Base-by-base conservation (phyloP, 2,797 vertebrate genomes). In the Neostethus bicornis region DNA sequence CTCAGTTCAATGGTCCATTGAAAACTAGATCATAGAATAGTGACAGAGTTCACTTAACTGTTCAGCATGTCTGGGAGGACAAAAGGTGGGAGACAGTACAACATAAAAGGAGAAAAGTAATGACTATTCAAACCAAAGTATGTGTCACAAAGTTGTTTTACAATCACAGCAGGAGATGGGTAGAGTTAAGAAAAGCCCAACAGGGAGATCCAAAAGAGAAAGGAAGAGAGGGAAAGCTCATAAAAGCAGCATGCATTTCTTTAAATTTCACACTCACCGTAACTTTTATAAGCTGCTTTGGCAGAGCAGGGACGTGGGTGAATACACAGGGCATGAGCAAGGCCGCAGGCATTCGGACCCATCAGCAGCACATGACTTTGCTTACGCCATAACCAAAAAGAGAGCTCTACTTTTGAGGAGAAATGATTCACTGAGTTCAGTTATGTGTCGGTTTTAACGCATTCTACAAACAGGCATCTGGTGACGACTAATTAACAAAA, bases 241-340 rank as follows among this genome's bases (percentile, higher is more conserved):
- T 91, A 91, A 92, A 92, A 85, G 56, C 83, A 85, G 70, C 80
- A 77, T 82, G 77, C 53, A 66, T 81, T 85, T 77, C 87, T 89
- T 91, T 87, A 73, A 85, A 81, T 89, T 89, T 87, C 83, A 88
- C 77, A 66, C 81, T 78, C 28, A 61, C 77, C 14, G 12, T 66
- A 64, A 84, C 65, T 81, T 92, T 91, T 87, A 92, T 85, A 90
- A 90, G 89, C 73, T 41, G 80, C 80, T 26, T 66, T 47, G 76
- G 78, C 74, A 77, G 70, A 77, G 50, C 43, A n/a, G 55, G 61
- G 71, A 67, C 70, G 58, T 21, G 39, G 39, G 57, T 62, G 73
- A 78, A 69, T 55, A 65, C 66, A 57, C 13, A 26, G 48, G 63
- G 64, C 66, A 21, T 46, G 56, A 70, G 51, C 8, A 10, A 57